Percentiles rank a stretch among this genome's conserved stretches.
Conservation (phyloP, 1,140 invertebrate genomes). For the Drosophila paulistorum region DNA sequence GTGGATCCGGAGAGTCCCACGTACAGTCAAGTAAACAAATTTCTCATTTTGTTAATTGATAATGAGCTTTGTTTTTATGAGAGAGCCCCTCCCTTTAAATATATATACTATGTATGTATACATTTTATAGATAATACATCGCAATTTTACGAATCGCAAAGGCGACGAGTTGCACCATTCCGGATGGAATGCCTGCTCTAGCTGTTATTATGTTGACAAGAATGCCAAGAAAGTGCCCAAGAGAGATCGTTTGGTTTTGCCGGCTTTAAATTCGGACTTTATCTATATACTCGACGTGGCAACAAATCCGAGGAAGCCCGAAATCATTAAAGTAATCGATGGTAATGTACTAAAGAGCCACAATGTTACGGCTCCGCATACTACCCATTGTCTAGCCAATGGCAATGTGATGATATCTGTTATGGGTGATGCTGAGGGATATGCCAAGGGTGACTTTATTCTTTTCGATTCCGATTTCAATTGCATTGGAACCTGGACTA, state of each 20-base stretch:
- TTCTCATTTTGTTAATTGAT: neutral
- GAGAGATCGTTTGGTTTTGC: constrained; percentile 92
- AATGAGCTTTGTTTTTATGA: constrained; percentile 1
- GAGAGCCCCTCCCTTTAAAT: neutral
- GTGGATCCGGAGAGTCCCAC: constrained; percentile 93
- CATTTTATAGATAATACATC: constrained; percentile 91
- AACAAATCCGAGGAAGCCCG: constrained; percentile 86
- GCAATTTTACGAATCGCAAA: constrained; percentile 89
- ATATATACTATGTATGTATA: too few species aligned
- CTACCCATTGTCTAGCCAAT: constrained; percentile 94
- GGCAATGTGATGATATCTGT: constrained; percentile 98
- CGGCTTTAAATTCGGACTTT: constrained; percentile 91
- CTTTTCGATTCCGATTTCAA: constrained; percentile 93
- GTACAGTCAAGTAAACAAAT: constrained; percentile 90
- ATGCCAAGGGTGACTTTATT: constrained; percentile 94
- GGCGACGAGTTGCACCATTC: constrained; percentile 97
- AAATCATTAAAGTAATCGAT: constrained; percentile 87
- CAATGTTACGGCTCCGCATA: constrained; percentile 94
- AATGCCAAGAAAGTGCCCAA: constrained; percentile 85
- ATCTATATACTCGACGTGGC: constrained; percentile 94
- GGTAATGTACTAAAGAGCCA: constrained; percentile 88
- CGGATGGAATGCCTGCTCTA: constrained; percentile 98
- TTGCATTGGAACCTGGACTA: constrained; percentile 87
- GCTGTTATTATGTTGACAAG: constrained; percentile 87
- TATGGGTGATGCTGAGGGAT: constrained; percentile 92